Conservation (phyloP, 1,140 invertebrate species). For the Phocides pigmalion region DNA sequence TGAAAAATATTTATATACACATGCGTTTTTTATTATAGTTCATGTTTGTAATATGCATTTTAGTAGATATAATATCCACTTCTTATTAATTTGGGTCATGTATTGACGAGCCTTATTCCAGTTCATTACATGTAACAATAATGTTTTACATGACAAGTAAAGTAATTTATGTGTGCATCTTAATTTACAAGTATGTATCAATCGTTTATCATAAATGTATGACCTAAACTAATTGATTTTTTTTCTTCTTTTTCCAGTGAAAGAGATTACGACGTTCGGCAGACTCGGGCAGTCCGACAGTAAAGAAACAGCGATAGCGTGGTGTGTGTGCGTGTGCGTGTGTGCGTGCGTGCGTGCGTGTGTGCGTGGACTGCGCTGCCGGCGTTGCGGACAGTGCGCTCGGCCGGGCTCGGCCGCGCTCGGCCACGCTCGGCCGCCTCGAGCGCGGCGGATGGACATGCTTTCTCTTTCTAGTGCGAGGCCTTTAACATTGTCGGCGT, state of each 20-base stretch:
- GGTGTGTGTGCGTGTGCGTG: conserved; percentile 45
- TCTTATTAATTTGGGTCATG: too few relatives aligned
- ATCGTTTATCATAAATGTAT: too few relatives aligned
- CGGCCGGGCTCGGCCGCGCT: conserved; percentile 17
- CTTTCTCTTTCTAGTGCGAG: conserved; percentile 52
- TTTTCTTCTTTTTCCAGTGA: conserved; percentile 61
- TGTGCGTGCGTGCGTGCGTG: conserved; percentile 36
- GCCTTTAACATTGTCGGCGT: conserved; percentile 45
- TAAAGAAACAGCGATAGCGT: conserved; percentile 70
- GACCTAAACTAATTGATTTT: conserved; percentile 11
- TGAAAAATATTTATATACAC: too few relatives aligned
- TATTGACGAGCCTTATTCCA: too few relatives aligned
- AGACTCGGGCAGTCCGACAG: conserved; percentile 61
- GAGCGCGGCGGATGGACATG: conserved; percentile 39
- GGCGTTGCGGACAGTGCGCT: conserved; percentile 13
- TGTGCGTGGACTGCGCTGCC: conserved; percentile 28
- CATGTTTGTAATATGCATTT: too few relatives aligned
- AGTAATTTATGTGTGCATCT: too few relatives aligned
- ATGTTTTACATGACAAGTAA: too few relatives aligned
- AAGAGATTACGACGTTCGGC: conserved; percentile 76
- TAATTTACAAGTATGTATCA: too few relatives aligned
- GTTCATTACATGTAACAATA: too few relatives aligned
- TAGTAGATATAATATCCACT: too few relatives aligned
- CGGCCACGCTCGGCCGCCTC: conserved; percentile 8
- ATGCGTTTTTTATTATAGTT: too few relatives aligned